Base-by-base conservation (phyloP, 1,140 invertebrate species). In the Meloidogyne hapla region DNA sequence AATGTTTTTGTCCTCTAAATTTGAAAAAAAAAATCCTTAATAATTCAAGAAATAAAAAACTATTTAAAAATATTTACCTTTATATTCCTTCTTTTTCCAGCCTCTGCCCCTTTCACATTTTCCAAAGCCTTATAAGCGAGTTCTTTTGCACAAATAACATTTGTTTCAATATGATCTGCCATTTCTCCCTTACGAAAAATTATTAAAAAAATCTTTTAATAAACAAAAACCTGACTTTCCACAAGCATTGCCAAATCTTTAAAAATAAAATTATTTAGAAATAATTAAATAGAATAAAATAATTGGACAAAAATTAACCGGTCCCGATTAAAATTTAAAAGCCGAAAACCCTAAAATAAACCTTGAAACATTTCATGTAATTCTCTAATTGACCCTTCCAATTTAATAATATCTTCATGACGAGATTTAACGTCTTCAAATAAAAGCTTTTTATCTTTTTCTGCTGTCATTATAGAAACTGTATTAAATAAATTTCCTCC, bases 231-330 rank as follows among this genome's bases (percentile, higher is more conserved):
- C 87, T 91, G 90, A 83, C 87, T 88, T 84, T 91, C 90, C 62
- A 91, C 90, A 23, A 91, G 83, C 89, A 90, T 91, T n/a, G 91
- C 90, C 90, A 91, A 90, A 82, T 91, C 90, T 88, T 90, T 89
- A 15, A 10, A 26, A 38, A 65, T 38, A 65, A 28, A 26, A 26
- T n/a, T 65, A 33, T 6, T 33, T 33, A 33, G 9, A 33, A 33
- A n/a, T n/a, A n/a, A n/a, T n/a, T n/a, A n/a, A n/a, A n/a, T n/a
- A n/a, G n/a, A n/a, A n/a, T n/a, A n/a, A n/a, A n/a, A n/a, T n/a
- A n/a, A n/a, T n/a, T n/a, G n/a, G n/a, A n/a, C n/a, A n/a, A n/a
- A n/a, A n/a, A n/a, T n/a, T n/a, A n/a, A n/a, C n/a, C n/a, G n/a
- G n/a, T n/a, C 33, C 33, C 33, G 33, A 33, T 8, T 33, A 9